A percentile compares a stretch with the other conserved stretches of the same genome.
These are phyloP conservation scores for Phalera bucephala DNA, from an alignment of 2,888 invertebrate species.

Conservation along the genomic window DNA sequence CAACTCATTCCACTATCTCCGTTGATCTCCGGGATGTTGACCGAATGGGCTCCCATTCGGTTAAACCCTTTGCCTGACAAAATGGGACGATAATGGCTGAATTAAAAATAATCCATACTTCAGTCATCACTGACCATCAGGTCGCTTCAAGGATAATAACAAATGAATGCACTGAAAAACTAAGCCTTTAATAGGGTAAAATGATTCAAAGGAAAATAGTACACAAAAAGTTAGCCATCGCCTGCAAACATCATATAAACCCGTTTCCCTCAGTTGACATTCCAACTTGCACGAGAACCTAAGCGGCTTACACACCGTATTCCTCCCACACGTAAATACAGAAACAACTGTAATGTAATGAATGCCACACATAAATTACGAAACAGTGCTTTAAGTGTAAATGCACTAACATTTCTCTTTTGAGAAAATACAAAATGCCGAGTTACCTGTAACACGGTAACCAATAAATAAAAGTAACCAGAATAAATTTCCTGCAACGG, in stretches of 20 bases:
- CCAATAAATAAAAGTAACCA: slow-evolving; percentile 31
- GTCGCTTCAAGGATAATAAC: no score
- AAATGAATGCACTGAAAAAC: no score
- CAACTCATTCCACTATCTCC: no score
- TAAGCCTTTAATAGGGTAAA: no score
- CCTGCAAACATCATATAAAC: neutral
- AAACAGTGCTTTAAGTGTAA: slow-evolving; percentile 3
- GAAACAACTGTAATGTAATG: neutral
- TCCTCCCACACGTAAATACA: neutral
- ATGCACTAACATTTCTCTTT: slow-evolving; percentile 1
- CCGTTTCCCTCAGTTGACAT: neutral
- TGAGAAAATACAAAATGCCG: slow-evolving; percentile 8
- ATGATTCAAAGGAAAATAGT: no score
- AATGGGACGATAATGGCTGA: no score
- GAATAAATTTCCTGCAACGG: slow-evolving; percentile 14
- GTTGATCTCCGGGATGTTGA: no score
- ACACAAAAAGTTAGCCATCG: neutral
- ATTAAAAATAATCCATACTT: no score
- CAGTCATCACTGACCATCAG: no score
- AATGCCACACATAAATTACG: slow-evolving; percentile 1
- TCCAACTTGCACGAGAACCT: neutral
- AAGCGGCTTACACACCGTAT: neutral
- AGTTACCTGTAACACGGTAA: slow-evolving; percentile 20
- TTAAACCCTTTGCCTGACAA: no score
- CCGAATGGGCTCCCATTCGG: no score